These are phyloP conservation scores for Hirtodrosophila confusa DNA, from an alignment of 2,888 invertebrate genomes.

Conservation along the genomic window DNA sequence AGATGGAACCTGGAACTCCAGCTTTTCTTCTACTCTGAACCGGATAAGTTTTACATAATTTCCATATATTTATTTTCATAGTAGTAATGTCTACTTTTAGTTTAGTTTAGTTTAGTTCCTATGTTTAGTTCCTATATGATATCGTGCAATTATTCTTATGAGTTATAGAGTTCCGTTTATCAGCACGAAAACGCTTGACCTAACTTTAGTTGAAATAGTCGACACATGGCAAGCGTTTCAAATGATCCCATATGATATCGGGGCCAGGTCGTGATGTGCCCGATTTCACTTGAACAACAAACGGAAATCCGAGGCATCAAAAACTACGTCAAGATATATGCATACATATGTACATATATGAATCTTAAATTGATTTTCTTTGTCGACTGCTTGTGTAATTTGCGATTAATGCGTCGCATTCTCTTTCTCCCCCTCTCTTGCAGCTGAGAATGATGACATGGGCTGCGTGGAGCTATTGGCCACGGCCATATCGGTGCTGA, in stretches of 20 bases:
- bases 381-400: slow-evolving; percentile 44
- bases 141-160: too few species aligned
- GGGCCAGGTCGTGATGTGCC: slow-evolving; percentile 4
- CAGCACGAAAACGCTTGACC: too few species aligned
- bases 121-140: too few species aligned
- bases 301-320: slow-evolving; percentile 27
- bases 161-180: too few species aligned
- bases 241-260: slow-evolving; percentile 11
- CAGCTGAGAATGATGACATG: slow-evolving; percentile 87
- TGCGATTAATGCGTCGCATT: slow-evolving; percentile 9
- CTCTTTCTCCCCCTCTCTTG: neutral
- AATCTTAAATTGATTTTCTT: slow-evolving; percentile 41
- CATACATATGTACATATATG: too few species aligned
- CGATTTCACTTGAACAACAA: slow-evolving; percentile 18
- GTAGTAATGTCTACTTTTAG: too few species aligned
- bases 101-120: too few species aligned
- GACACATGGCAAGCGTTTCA: slow-evolving; percentile 2
- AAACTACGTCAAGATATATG: slow-evolving; percentile 28
- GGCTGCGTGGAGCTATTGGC: slow-evolving; percentile 90
- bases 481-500: slow-evolving; percentile 89
- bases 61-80: too few species aligned
- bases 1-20: too few species aligned
- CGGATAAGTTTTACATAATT: too few species aligned
- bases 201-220: too few species aligned
- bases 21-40: too few species aligned